These are phyloP conservation scores for Dynastes grantii DNA, from an alignment of 2,888 invertebrate species.

Conservation along the genomic window DNA sequence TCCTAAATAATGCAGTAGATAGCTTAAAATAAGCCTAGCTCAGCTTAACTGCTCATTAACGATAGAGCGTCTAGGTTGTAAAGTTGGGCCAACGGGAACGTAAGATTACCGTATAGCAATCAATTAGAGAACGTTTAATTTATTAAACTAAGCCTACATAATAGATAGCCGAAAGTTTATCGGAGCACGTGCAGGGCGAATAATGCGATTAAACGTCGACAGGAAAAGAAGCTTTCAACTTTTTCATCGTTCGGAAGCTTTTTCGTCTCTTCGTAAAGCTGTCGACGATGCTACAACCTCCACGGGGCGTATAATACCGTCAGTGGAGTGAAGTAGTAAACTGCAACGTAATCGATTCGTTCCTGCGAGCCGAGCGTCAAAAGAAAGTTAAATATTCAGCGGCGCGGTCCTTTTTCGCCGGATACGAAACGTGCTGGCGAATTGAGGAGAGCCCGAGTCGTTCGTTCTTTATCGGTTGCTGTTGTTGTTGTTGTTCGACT, in stretches of 20 bases:
- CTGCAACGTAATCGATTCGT: slow-evolving; percentile 45
- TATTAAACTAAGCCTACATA: slow-evolving; percentile 48
- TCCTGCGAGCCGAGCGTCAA: background rate
- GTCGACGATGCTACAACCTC: background rate
- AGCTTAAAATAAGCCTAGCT: too few relatives aligned
- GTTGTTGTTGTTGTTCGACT: slow-evolving; percentile 1
- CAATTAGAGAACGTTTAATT: slow-evolving; percentile 42
- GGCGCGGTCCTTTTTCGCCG: slow-evolving; percentile 26
- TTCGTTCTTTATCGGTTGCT: slow-evolving; percentile 4
- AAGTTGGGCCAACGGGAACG: background rate
- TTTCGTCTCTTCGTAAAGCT: background rate
- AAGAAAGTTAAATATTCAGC: slow-evolving; percentile 44
- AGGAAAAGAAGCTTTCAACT: slow-evolving; percentile 35
- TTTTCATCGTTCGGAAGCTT: background rate
- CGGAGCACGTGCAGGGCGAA: slow-evolving; percentile 14
- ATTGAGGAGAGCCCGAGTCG: background rate
- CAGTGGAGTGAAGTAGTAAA: slow-evolving; percentile 11
- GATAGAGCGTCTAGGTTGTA: background rate
- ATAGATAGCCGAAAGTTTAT: slow-evolving; percentile 42
- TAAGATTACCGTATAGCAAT: slow-evolving; percentile 36
- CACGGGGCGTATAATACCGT: background rate
- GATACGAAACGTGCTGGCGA: slow-evolving; percentile 20
- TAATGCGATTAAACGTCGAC: slow-evolving; percentile 28
- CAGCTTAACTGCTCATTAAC: background rate
- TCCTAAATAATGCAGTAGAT: too few relatives aligned